Evolutionary conservation across 2,113 vertebrate species (phyloP).

Genomic region (Xiphophorus couchianus): DNA sequence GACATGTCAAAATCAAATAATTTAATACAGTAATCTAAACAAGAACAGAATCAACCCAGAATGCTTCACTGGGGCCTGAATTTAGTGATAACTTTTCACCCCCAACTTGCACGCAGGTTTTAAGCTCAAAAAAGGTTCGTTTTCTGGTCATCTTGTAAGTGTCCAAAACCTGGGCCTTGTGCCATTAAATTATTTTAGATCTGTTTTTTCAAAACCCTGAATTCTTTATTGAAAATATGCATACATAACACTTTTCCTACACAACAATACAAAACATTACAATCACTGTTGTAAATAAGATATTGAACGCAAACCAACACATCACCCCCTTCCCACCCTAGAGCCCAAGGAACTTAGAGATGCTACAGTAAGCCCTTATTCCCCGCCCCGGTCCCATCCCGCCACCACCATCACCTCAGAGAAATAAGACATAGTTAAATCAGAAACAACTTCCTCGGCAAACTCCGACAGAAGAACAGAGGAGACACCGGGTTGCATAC

Average conservation of each 20-base stretch:
- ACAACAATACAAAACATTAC: conserved; percentile 86
- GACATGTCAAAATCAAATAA: conserved; percentile 30
- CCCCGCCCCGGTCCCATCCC: conserved; percentile 45
- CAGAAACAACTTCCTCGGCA: conserved; percentile 64
- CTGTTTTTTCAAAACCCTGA: conserved; percentile 80
- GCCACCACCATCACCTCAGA: conserved; percentile 53
- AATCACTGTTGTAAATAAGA: conserved; percentile 81
- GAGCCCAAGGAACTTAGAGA: conserved; percentile 64
- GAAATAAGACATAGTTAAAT: conserved; percentile 73
- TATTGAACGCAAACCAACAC: conserved; percentile 65
- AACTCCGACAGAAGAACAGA: conserved; percentile 65
- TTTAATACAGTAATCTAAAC: conserved; percentile 19
- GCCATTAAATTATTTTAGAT: conserved; percentile 58
- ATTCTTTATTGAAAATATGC: conserved; percentile 87
- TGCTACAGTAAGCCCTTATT: conserved; percentile 75
- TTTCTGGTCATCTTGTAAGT: conserved; percentile 23
- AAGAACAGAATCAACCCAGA: conserved; percentile 17
- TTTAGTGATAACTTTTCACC: background rate
- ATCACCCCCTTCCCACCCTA: conserved; percentile 43
- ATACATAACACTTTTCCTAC: conserved; percentile 85
- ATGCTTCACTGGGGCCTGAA: conserved; percentile 7
- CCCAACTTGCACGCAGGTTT: conserved; percentile 9
- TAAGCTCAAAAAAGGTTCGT: background rate
- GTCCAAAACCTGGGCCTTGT: conserved; percentile 2
- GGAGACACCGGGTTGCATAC: conserved; percentile 73